Evolutionary conservation across 2,888 invertebrate genomes (phyloP).

Genomic region (Dicranocentrus wangi): DNA sequence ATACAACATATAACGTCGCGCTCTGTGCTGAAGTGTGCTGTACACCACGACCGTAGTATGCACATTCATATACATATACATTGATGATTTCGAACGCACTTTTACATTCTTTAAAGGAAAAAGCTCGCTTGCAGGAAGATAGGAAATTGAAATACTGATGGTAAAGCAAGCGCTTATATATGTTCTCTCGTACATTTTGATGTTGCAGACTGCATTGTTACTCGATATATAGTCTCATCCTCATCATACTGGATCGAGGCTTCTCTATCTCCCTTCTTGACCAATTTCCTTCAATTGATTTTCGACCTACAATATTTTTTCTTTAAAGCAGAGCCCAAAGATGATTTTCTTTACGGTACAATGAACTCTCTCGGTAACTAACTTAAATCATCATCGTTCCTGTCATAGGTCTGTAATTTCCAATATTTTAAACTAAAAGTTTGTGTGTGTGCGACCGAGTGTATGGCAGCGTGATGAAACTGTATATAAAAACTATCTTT

Average conservation of each 20-base stretch:
- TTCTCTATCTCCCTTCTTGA: slow-evolving; percentile 27
- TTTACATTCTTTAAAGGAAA: background rate
- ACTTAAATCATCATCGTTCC: slow-evolving; percentile 60
- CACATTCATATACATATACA: no score
- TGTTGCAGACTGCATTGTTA: background rate
- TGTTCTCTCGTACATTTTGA: background rate
- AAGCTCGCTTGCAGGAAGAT: slow-evolving; percentile 6
- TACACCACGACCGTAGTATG: no score
- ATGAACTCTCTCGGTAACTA: slow-evolving; percentile 50
- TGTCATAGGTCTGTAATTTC: slow-evolving; percentile 51
- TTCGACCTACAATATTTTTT: slow-evolving; percentile 31
- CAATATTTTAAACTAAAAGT: slow-evolving; percentile 40
- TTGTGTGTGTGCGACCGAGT: no score
- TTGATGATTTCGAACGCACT: no score
- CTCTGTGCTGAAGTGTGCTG: no score
- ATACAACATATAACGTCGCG: no score
- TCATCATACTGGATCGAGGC: no score
- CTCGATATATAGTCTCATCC: background rate
- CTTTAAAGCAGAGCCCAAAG: background rate
- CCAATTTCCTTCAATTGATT: slow-evolving; percentile 63
- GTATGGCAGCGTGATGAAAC: no score
- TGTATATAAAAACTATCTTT: no score
- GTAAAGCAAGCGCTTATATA: background rate
- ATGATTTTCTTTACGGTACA: slow-evolving; percentile 33
- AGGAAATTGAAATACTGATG: slow-evolving; percentile 48